Evolutionary conservation across 2,113 vertebrate species (phyloP).

Genomic region (Megalops atlanticus): DNA sequence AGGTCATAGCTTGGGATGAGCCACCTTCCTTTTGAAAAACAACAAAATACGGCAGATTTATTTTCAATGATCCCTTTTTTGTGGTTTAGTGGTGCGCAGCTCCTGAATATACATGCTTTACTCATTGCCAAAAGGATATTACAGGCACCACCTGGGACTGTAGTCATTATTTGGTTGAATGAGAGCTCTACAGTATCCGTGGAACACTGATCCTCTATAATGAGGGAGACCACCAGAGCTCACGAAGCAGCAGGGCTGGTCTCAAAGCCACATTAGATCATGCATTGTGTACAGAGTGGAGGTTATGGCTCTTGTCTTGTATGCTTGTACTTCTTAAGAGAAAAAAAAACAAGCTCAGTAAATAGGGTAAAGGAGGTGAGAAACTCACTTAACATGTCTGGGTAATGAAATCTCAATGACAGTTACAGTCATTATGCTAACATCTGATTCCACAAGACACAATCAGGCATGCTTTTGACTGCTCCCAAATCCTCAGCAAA

Average conservation of each 20-base stretch:
- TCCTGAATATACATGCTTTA: constrained; percentile 3
- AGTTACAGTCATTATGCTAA: too few species aligned
- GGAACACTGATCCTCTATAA: background rate
- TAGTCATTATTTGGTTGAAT: background rate
- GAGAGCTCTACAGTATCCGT: background rate
- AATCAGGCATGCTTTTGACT: background rate
- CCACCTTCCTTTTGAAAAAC: too few species aligned
- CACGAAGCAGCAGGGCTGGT: background rate
- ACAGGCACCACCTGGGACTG: background rate
- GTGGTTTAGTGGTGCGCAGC: background rate
- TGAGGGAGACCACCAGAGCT: background rate
- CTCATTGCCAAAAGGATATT: background rate
- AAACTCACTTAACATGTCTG: too few species aligned
- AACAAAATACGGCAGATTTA: too few species aligned
- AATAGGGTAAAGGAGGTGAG: too few species aligned
- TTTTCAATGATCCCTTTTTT: background rate
- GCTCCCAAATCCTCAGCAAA: background rate
- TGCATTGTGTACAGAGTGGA: background rate
- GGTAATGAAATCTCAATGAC: too few species aligned
- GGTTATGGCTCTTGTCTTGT: background rate
- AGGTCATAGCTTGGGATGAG: background rate
- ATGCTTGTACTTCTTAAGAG: background rate
- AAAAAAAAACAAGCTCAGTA: background rate
- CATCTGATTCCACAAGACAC: background rate
- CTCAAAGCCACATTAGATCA: background rate